A percentile compares a stretch with the other conserved stretches of the same genome.
phyloP scores from a whole-genome alignment of 2,797 vertebrate genomes.

The Apodemus agrarius region DNA sequence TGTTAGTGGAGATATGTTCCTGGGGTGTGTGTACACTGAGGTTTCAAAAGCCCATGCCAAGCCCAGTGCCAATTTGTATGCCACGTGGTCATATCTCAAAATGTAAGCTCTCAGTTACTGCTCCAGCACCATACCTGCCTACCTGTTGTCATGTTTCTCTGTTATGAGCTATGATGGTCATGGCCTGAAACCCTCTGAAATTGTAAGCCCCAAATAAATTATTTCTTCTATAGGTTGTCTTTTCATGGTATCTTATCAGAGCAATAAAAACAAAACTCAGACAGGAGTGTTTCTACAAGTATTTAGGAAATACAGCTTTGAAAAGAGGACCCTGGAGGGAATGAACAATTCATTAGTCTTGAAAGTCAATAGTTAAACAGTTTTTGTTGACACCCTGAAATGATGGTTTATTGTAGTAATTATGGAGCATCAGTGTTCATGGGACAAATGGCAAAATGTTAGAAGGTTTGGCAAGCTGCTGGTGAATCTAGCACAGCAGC shows the following conservation, averaged over 20 bases:
- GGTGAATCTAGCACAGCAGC: background rate
- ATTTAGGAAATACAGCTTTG: background rate
- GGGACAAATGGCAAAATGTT: background rate
- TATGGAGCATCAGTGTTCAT: background rate
- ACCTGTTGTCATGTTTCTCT: background rate
- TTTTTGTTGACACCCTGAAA: conserved; percentile 48
- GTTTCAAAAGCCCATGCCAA: background rate
- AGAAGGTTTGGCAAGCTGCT: background rate
- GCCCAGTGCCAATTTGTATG: background rate
- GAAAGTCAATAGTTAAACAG: conserved; percentile 38
- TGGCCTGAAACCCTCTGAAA: background rate
- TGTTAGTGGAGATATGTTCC: background rate
- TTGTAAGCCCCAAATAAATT: background rate
- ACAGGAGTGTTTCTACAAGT: background rate
- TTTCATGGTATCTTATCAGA: background rate
- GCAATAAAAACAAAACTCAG: background rate
- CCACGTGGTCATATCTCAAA: background rate
- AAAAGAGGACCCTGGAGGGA: conserved; percentile 11
- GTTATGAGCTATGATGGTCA: background rate
- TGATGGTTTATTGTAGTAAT: conserved; percentile 2
- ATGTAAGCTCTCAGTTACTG: background rate
- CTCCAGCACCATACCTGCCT: background rate
- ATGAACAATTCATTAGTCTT: conserved; percentile 15
- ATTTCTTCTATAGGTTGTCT: background rate
- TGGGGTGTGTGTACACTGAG: background rate